These are phyloP conservation scores for Mallotus villosus DNA, from an alignment of 2,797 vertebrate genomes.

Conservation along the genomic window DNA sequence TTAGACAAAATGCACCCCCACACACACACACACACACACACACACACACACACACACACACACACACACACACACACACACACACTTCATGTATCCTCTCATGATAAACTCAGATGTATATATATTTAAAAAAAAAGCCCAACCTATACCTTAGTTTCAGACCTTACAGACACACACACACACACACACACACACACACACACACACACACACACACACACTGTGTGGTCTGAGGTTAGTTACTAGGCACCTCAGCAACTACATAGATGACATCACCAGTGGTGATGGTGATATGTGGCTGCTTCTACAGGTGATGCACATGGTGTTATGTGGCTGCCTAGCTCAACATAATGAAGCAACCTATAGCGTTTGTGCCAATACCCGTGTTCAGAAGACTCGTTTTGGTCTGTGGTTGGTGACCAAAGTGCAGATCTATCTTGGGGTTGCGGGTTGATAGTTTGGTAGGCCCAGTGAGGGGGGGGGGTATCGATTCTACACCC, in stretches of 20 bases:
- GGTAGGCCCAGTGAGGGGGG: background rate
- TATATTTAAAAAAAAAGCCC: background rate
- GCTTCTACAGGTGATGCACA: background rate
- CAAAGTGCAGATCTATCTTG: conserved; percentile 30
- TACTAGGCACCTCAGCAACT: conserved; percentile 53
- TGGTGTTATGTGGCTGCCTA: background rate
- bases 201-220: conserved; percentile 34
- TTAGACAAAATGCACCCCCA: background rate
- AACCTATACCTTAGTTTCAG: background rate
- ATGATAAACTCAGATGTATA: background rate
- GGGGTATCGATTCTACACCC: too few relatives aligned
- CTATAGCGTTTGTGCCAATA: background rate
- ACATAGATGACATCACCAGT: conserved; percentile 37
- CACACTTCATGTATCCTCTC: background rate
- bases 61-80: background rate
- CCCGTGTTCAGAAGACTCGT: background rate
- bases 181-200: conserved; percentile 41
- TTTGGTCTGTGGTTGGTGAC: conserved; percentile 72
- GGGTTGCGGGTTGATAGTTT: conserved; percentile 49
- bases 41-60: background rate
- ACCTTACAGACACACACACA: conserved; percentile 17
- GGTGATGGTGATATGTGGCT: background rate
- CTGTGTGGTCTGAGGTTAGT: conserved; percentile 69
- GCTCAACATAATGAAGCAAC: background rate
- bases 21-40: background rate